Evolutionary conservation across 2,113 vertebrate species (phyloP), one percentile per base, ranked within the genome.

Genomic region (Malurus melanocephalus): DNA sequence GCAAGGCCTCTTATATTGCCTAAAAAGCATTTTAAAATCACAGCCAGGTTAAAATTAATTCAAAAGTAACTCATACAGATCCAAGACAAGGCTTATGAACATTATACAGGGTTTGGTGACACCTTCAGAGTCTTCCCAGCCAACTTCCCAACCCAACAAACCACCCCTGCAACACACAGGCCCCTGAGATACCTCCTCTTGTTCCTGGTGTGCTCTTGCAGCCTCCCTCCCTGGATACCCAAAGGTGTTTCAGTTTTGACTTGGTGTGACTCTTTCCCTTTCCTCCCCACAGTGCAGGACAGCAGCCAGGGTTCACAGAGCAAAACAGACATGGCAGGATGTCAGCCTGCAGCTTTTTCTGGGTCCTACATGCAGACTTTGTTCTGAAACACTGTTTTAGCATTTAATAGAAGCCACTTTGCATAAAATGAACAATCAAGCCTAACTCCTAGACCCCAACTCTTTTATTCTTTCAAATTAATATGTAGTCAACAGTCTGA

Each of bases 271-370:
- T 28, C n/a, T 72, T 93, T 51, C 49, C 13, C 27, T 85, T 17
- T 5, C n/a, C 14, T 77, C 11, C 11, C 15, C 5, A 5, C 30
- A n/a, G 30, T 8, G 14, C 15, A 13, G 55, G 26, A 49, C 21
- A 80, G 76, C 49, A 69, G 11, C 9, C 40, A n/a, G 30, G 7
- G 20, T 24, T 71, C 19, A 5, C 4, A 10, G 16, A 26, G 20
- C 2, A 6, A 66, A n/a, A 53, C n/a, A 52, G 5, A 73, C 5
- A 20, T n/a, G 49, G 23, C 1, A 2, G 14, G 8, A 53, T 0
- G 0, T 33, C 40, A 81, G 12, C n/a, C 43, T 48, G 24, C 21
- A 61, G 21, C 6, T 62, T 73, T 73, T 51, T 51, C 65, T 45
- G 51, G 15, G 10, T 65, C 45, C 22, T 32, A 8, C 10, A 32